These are phyloP conservation scores for Harpagoxenus sublaevis DNA, from an alignment of 2,888 invertebrate species.

Conservation along the genomic window DNA sequence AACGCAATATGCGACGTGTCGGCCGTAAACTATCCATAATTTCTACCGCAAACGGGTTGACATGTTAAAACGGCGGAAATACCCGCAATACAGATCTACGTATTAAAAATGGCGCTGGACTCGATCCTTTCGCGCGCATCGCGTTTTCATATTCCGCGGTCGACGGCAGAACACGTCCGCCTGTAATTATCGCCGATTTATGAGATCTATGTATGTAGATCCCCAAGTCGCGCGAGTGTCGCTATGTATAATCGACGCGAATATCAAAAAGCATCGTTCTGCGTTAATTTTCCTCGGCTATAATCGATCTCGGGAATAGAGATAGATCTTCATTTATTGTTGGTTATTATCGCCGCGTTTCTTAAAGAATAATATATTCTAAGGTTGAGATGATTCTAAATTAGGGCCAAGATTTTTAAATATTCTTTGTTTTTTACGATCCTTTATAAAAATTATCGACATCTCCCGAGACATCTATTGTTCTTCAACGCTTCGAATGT, in stretches of 20 bases:
- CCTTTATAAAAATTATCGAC: neutral
- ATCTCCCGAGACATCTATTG: neutral
- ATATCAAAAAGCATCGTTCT: neutral
- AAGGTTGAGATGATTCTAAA: neutral
- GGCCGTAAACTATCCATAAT: conserved; percentile 58
- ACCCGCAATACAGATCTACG: conserved; percentile 17
- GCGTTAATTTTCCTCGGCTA: neutral
- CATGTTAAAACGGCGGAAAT: conserved; percentile 54
- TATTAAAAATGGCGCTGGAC: conserved; percentile 40
- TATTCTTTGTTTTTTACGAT: neutral
- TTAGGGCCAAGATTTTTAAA: neutral
- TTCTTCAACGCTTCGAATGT: conserved; percentile 8
- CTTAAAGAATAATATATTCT: neutral
- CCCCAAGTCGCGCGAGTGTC: neutral
- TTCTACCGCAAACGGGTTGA: conserved; percentile 47
- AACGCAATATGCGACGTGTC: conserved; percentile 8
- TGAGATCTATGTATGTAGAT: conserved; percentile 38
- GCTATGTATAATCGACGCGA: conserved; percentile 4
- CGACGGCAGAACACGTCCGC: conserved; percentile 16
- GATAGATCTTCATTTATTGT: neutral
- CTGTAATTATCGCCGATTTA: conserved; percentile 34
- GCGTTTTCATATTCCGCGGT: conserved; percentile 16
- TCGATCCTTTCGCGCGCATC: conserved; percentile 12
- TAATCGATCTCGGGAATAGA: neutral
- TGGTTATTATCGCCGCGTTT: neutral